Base-by-base conservation (phyloP, 2,797 vertebrate genomes). In the Lateolabrax maculatus region DNA sequence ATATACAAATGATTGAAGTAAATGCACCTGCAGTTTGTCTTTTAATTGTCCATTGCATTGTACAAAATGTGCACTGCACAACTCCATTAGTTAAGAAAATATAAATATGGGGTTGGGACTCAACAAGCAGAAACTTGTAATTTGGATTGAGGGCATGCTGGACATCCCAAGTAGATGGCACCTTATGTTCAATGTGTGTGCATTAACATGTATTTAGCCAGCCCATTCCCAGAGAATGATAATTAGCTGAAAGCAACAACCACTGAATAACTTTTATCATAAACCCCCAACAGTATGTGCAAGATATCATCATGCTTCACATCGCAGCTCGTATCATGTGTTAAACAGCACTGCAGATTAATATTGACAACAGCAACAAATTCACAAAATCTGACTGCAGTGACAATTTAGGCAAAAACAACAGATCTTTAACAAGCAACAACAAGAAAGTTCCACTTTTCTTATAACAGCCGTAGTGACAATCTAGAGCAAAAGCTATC, bases 401-500 rank as follows among this genome's bases (percentile, higher is more conserved):
- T 37, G 31, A 51, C n/a, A 25, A 27, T 65, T 52, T 31, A 49
- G 21, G 34, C 3, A 49, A 41, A 39, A 67, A 68, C 19, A 75
- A 25, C 55, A 21, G 3, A 36, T 44, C 6, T 37, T 61, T 61
- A 53, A 66, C 39, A 55, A 79, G 46, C 66, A 77, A 16, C 66
- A 61, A 31, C 6, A 66, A 44, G n/a, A 77, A 61, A 74, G 36
- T 55, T 49, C 6, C 10, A 51, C 37, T 44, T 71, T 55, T 51
- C 46, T 49, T 15, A 49, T 9, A 69, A 43, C 29, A 61, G 21
- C 34, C 25, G 1, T 27, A 31, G 29, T 62, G 31, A 41, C 61
- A 56, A 70, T 83, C 31, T 64, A 21, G 69, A 70, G 39, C 44
- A 49, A 60, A 13, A 58, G 19, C 66, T 48, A 21, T 66, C 68